These are phyloP conservation scores for Acronicta alni DNA, from an alignment of 2,888 invertebrate genomes.

Conservation along the genomic window DNA sequence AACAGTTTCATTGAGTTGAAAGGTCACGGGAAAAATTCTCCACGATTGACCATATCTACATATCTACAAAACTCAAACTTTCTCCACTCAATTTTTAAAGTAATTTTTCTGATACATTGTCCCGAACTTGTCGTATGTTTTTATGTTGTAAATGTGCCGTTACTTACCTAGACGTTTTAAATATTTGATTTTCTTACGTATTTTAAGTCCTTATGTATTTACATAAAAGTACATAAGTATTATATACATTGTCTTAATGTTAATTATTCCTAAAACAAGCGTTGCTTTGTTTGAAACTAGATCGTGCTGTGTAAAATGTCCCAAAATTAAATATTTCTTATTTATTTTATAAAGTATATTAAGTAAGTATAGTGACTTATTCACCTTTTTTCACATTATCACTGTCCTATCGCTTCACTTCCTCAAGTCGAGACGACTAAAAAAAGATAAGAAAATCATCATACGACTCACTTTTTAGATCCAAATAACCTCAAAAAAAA, in stretches of 20 bases:
- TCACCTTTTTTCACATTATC: conserved; percentile 13
- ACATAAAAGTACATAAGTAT: no score
- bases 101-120: neutral
- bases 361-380: conserved; percentile 1
- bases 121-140: conserved; percentile 2
- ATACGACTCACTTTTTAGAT: neutral
- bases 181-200: no score
- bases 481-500: conserved; percentile 9
- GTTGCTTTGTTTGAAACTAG: no score
- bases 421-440: conserved; percentile 15
- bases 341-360: no score
- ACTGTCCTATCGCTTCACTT: conserved; percentile 32
- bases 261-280: no score
- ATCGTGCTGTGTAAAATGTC: no score
- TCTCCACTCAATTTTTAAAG: neutral
- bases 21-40: neutral
- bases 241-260: no score
- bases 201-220: no score
- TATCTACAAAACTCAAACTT: neutral
- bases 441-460: conserved; percentile 24
- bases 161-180: no score
- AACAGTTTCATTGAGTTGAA: conserved; percentile 15
- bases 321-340: no score
- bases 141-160: no score
- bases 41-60: no score